These are phyloP conservation scores for Pteronotus mesoamericanus DNA, from an alignment of 2,797 vertebrate species.

Conservation along the genomic window DNA sequence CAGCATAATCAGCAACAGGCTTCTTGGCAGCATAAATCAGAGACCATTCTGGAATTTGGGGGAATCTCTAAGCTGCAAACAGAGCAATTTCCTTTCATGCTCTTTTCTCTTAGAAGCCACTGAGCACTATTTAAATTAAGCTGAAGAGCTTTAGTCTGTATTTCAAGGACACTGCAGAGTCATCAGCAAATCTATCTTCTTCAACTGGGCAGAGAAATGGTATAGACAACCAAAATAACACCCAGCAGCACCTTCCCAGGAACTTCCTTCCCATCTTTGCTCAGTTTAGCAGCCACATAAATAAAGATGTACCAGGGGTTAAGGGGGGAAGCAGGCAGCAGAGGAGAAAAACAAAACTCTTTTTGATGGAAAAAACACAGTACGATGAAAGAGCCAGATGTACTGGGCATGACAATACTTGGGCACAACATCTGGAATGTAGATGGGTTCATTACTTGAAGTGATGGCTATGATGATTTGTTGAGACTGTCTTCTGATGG, in stretches of 20 bases:
- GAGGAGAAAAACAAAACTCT: background rate
- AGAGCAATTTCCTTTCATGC: constrained; percentile 11
- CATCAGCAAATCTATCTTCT: background rate
- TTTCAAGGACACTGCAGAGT: background rate
- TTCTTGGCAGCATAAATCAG: constrained; percentile 42
- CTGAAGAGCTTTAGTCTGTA: background rate
- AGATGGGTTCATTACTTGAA: background rate
- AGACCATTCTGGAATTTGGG: constrained; percentile 25
- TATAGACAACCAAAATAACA: background rate
- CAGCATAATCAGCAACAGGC: constrained; percentile 54
- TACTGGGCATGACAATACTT: background rate
- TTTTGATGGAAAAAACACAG: background rate
- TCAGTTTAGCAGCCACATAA: background rate
- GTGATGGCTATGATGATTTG: background rate
- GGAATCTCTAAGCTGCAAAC: constrained; percentile 7
- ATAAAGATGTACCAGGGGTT: background rate
- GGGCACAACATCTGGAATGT: background rate
- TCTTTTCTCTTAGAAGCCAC: constrained; percentile 11
- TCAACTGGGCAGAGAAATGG: background rate
- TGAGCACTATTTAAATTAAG: background rate
- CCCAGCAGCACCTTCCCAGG: background rate
- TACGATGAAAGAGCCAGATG: background rate
- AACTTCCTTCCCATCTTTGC: background rate
- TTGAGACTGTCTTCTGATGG: background rate
- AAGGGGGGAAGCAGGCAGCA: background rate